Evolutionary conservation across 1,140 invertebrate genomes (phyloP), one percentile per base, ranked within the genome.

Genomic region (Drosophila lacertosa): DNA sequence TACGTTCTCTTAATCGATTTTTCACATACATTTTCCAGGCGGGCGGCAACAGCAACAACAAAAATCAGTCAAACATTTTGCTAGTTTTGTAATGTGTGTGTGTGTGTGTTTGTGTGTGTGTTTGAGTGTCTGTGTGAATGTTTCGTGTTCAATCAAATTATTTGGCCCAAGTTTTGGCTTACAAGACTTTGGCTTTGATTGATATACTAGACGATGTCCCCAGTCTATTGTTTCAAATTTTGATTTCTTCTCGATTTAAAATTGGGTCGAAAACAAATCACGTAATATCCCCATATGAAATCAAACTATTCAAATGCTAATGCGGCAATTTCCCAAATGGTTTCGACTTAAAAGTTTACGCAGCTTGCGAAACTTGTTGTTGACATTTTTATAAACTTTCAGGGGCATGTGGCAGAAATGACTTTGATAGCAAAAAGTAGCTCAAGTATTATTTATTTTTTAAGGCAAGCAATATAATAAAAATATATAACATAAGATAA

Each of bases 121-220:
- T 63, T 69, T 69, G n/a, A n/a, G n/a, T n/a, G n/a, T n/a, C 11
- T 55, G 29, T 37, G n/a, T 40, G 45, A 50, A 22, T 60, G 37
- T 63, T 69, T 69, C 60, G 40, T 47, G 68, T 26, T 54, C 26
- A 42, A 26, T 42, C 72, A 37, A 69, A 74, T 63, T 51, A 50
- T 69, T 68, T 60, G 59, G 26, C 26, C 44, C 16, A 57, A 57
- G 26, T 62, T 71, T 74, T 47, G 37, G 29, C 44, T 70, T 51
- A 63, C 53, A 48, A 48, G 26, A 44, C 24, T 48, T 70, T 42
- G 48, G 67, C 42, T 84, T 73, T 86, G 67, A 86, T 84, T 86
- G 80, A 84, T 86, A 86, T 86, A 86, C n/a, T n/a, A n/a, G n/a
- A n/a, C n/a, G n/a, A n/a, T 71, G 16, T 7, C 65, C 72, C 62